phyloP scores from a whole-genome alignment of 2,797 vertebrate species.

The Oreochromis mossambicus region DNA sequence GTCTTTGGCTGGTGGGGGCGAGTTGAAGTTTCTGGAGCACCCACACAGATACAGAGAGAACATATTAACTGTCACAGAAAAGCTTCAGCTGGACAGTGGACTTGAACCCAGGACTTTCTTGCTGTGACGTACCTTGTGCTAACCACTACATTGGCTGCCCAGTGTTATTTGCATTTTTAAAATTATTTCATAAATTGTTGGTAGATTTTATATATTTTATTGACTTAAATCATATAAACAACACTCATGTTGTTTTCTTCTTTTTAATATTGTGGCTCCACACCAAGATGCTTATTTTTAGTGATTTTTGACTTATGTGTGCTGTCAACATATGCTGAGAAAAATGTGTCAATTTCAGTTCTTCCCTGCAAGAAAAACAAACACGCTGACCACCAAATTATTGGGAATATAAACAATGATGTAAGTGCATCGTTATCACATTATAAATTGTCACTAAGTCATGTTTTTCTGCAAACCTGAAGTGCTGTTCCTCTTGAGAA shows the following conservation, averaged over 20 bases:
- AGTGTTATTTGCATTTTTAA: not conserved
- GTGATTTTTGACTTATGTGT: not conserved
- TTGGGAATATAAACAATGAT: not conserved
- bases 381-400: not conserved
- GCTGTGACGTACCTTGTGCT: not conserved
- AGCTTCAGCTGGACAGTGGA: not conserved
- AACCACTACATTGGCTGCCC: fast-evolving
- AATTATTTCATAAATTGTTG: not conserved
- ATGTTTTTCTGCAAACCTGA: fast-evolving
- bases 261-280: not conserved
- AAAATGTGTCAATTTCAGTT: not conserved
- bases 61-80: not conserved
- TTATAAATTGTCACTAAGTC: not conserved
- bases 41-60: not conserved
- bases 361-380: not conserved
- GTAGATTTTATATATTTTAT: not conserved
- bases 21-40: not conserved
- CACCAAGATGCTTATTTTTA: not conserved
- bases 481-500: not conserved
- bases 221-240: not conserved
- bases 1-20: not conserved
- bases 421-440: not conserved
- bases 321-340: not conserved
- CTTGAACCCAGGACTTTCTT: not conserved
- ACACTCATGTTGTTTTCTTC: not conserved